Evolutionary conservation across 2,888 invertebrate species (phyloP), one percentile per base, ranked within the genome.

Genomic region (Elegia similella): DNA sequence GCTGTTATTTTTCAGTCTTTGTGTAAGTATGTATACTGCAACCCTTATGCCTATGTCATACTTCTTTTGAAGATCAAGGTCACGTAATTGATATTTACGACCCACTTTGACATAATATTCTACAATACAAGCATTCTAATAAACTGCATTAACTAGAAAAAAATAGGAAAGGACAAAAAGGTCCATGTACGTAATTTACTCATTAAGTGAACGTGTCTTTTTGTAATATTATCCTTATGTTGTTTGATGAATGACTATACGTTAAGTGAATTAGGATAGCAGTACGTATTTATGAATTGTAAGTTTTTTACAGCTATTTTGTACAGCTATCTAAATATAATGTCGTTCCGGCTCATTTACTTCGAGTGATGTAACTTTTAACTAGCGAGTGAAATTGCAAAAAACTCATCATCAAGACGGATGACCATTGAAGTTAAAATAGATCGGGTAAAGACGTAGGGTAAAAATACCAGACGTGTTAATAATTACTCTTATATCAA

Each of bases 51-150:
- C 10, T 3, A 16, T 12, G 16, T 16, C 52, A 16, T 16, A 17
- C 10, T 29, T n/a, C 10, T 46, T 34, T 50, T 50, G 32, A 32
- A 6, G 34, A 52, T 34, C 17, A 15, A 16, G 13, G 12, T 16
- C 32, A 13, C 8, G 52, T 52, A 52, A 52, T 52, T 52, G 52
- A 38, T 52, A 52, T 52, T 52, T 38, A 52, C 12, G 52, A 38
- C 8, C n/a, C 16, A 13, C n/a, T 52, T 52, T 38, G 52, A 32
- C 17, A 52, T 52, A 38, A 52, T 52, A 15, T 52, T 34, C 38
- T 15, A 50, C 52, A 38, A 16, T 8, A 16, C 16, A 52, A 32
- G 38, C 34, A 38, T 23, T 23, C 23, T 23, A 23, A 23, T 23
- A 23, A 23, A 23, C 23, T 5, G 23, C 23, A 23, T 38, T 38